Evolutionary conservation across 2,113 vertebrate species (phyloP).

Genomic region (Brachyhypopomus occidentalis): DNA sequence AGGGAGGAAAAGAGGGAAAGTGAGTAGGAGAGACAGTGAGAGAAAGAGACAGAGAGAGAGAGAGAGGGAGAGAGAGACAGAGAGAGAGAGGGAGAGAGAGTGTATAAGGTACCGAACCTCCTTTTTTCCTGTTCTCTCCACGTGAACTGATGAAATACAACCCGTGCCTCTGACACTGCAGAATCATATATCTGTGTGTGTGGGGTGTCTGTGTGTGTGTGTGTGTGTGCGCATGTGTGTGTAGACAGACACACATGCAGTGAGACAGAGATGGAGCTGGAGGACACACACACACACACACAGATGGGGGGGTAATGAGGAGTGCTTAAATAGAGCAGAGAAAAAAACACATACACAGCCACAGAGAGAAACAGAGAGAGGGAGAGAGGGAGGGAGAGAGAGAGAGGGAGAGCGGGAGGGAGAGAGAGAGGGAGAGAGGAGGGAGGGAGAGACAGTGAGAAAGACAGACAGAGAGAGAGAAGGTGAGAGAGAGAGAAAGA

Average conservation of each 20-base stretch:
- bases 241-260: slow-evolving; percentile 30
- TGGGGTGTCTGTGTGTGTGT: slow-evolving; percentile 23
- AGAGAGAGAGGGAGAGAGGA: neutral
- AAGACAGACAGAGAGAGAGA: neutral
- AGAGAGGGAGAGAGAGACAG: neutral
- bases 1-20: neutral
- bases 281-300: slow-evolving; percentile 33
- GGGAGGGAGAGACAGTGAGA: neutral
- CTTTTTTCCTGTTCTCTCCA: slow-evolving; percentile 11
- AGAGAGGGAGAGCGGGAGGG: slow-evolving; percentile 5
- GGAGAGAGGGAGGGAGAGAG: neutral
- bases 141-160: slow-evolving; percentile 48
- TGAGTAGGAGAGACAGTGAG: neutral
- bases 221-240: neutral
- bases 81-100: neutral
- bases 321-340: slow-evolving; percentile 45
- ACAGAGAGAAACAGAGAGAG: neutral
- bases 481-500: slow-evolving; percentile 5
- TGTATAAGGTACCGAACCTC: slow-evolving; percentile 11
- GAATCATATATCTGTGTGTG: slow-evolving; percentile 35
- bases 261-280: slow-evolving; percentile 13
- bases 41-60: neutral
- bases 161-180: slow-evolving; percentile 46
- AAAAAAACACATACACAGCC: slow-evolving; percentile 24
- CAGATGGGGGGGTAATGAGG: slow-evolving; percentile 14